Base-by-base conservation (phyloP, 2,888 invertebrate genomes). In the Epirrhoe alternata region DNA sequence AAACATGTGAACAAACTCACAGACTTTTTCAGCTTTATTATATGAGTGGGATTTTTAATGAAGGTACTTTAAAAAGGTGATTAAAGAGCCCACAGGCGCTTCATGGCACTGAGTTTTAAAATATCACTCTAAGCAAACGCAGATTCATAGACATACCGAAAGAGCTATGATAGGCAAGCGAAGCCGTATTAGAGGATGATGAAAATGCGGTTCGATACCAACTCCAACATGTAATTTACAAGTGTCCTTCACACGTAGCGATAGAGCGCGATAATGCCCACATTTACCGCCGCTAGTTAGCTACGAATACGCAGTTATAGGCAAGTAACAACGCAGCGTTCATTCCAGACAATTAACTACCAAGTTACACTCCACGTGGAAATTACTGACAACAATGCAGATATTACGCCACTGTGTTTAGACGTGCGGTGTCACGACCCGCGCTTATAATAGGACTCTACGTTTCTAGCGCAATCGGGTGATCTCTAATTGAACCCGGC, bases 401-500 rank as follows among this genome's bases (percentile, higher is more conserved):
- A 78, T 80, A 84, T 88, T 87, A 86, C 86, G 83, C 85, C 88
- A 87, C 81, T 77, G 76, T 74, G 78, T 82, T 83, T 75, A 79
- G 79, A 84, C 82, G 83, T 82, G 83, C 77, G 83, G 83, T 85
- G 87, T 86, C 88, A 83, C 85, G 89, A 88, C 88, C 88, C 77
- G 77, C 71, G 77, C 69, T 73, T 75, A 77, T 84, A 85, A 86
- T 84, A 75, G 77, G 78, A 82, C 80, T 80, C 79, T 81, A 76
- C 76, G 82, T 82, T 81, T 81, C 78, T 80, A 86, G 85, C 82
- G 82, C 85, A 85, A 86, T 83, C 78, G 82, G 81, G 79, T 85
- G 84, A 85, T 85, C 82, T 82, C 81, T 86, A 85, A 88, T 87
- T 86, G 84, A 86, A 87, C 84, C 83, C 82, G 86, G 82, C 85